Evolutionary conservation across 2,797 vertebrate genomes (phyloP).

Genomic region (Rhyacichthys aspro): DNA sequence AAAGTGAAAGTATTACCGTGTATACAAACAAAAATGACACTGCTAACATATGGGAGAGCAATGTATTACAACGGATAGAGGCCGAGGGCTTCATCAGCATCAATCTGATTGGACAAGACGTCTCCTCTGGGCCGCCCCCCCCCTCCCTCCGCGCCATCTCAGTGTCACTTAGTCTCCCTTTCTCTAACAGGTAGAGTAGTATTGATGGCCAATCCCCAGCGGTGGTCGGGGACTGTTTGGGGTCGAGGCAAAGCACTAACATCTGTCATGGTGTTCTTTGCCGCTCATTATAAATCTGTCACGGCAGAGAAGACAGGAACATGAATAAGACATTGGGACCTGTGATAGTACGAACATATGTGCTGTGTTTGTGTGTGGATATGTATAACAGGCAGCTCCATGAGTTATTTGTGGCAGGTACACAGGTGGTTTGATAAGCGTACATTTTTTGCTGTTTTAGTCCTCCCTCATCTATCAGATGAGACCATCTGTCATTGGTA

Average conservation of each 20-base stretch:
- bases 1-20: slow-evolving; percentile 47
- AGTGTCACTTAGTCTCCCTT: slow-evolving; percentile 33
- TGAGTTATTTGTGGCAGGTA: slow-evolving; percentile 27
- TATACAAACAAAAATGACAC: slow-evolving; percentile 58
- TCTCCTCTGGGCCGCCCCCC: slow-evolving; percentile 41
- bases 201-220: slow-evolving; percentile 69
- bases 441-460: slow-evolving; percentile 19
- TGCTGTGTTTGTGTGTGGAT: slow-evolving; percentile 30
- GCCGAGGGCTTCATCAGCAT: slow-evolving; percentile 65
- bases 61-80: slow-evolving; percentile 44
- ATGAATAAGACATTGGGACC: slow-evolving; percentile 65
- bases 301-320: slow-evolving; percentile 48
- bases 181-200: slow-evolving; percentile 62
- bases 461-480: slow-evolving; percentile 28
- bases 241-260: slow-evolving; percentile 69
- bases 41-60: slow-evolving; percentile 27
- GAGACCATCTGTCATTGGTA: slow-evolving; percentile 37
- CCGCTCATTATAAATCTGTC: slow-evolving; percentile 72
- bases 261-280: slow-evolving; percentile 70
- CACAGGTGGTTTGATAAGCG: slow-evolving; percentile 39
- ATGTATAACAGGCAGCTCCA: slow-evolving; percentile 23
- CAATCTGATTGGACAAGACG: slow-evolving; percentile 65
- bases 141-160: slow-evolving; percentile 12
- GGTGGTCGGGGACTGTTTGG: slow-evolving; percentile 57
- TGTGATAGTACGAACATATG: slow-evolving; percentile 47